Evolutionary conservation across 2,797 vertebrate species (phyloP).

Genomic region (Choloepus didactylus): DNA sequence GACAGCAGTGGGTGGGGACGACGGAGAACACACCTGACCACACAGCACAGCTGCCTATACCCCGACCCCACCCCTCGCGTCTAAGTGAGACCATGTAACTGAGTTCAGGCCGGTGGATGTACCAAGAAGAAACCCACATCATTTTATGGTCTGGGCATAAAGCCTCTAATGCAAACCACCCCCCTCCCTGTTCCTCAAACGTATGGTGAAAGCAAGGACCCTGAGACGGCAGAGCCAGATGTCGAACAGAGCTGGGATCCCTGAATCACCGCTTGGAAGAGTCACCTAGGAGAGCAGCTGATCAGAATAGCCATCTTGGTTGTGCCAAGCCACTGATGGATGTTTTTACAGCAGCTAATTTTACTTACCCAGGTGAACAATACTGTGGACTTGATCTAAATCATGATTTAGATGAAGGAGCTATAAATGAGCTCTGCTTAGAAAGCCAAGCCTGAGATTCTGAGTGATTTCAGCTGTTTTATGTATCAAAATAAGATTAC

Average conservation of each 20-base stretch:
- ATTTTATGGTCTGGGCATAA: neutral
- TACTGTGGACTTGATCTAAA: neutral
- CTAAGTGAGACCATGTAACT: neutral
- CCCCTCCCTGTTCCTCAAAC: neutral
- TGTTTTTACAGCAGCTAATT: neutral
- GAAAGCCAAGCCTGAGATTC: neutral
- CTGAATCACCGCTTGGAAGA: neutral
- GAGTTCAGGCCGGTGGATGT: neutral
- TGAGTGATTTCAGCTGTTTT: neutral
- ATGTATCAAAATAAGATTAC: conserved; percentile 21
- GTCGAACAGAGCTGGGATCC: neutral
- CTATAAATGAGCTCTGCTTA: neutral
- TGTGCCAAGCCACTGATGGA: neutral
- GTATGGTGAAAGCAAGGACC: neutral
- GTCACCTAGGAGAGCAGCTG: neutral
- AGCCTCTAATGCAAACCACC: neutral
- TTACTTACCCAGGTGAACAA: neutral
- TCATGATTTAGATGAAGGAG: neutral
- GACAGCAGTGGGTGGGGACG: neutral
- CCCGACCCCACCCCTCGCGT: no score
- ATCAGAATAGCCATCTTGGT: neutral
- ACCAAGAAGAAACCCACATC: neutral
- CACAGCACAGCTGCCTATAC: neutral
- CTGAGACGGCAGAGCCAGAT: neutral
- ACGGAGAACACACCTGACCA: neutral